Base-by-base conservation (phyloP, 1,140 invertebrate species). In the Caenorhabditis latens region DNA sequence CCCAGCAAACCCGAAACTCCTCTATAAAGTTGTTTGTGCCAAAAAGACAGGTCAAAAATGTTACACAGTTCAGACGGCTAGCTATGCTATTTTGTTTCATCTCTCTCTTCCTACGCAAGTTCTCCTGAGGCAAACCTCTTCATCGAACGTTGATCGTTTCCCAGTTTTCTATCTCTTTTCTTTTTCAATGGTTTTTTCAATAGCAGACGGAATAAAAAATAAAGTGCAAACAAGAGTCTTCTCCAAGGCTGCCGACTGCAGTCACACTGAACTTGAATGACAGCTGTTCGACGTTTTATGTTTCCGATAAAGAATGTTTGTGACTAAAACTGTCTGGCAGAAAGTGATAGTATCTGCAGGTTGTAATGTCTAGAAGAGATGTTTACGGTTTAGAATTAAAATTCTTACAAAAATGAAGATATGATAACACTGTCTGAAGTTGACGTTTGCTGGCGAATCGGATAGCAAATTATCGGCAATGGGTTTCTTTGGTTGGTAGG, bases 141-240 rank as follows among this genome's bases (percentile, higher is more conserved):
- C 21, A 50, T 24, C 21, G 71, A 79, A 79, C 71, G 71, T 32
- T 79, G 71, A 79, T 79, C 71, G 46, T 19, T 43, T 71, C 65
- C 19, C 16, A 32, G 9, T 8, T 40, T 32, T 13, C 65, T 71
- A 71, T 71, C 65, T 71, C 65, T 71, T 19, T 46, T 43, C 65
- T 2, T 63, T 71, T 46, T 71, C 65, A 71, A 13, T 19, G 11
- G 11, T 46, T 50, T 79, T 79, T 79, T 79, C 46, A 21, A 21
- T 32, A 13, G 11, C 71, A 79, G 71, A 79, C 46, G 24, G 21
- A 32, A 50, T n/a, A 50, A 79, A 79, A 79, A 50, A 79, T 4
- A 50, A 24, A 79, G 40, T n/a, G n/a, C 71, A 79, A 79, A 50
- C 46, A 50, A 79, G 71, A 50, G 46, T 50, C 71, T 50, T 53